Conservation (phyloP, 2,113 vertebrate species). For the Oreotrochilus melanogaster region DNA sequence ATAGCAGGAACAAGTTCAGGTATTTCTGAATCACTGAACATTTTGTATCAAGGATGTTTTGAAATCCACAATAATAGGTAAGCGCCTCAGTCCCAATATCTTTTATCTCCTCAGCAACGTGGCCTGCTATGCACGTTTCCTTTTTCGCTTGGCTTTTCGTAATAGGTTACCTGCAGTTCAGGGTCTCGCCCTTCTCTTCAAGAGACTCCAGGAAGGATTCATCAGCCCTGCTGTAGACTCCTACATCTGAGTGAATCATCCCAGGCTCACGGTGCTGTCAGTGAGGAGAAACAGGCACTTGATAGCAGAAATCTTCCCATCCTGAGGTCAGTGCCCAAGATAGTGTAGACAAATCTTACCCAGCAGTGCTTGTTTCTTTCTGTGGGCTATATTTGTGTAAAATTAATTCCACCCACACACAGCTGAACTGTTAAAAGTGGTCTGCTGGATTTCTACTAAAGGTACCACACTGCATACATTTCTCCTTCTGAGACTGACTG, state of each 20-base stretch:
- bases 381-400: constrained; percentile 37
- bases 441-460: not conserved
- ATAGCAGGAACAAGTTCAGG: not conserved
- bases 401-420: not conserved
- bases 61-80: not conserved
- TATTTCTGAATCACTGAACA: not conserved
- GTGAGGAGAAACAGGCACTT: constrained; percentile 27
- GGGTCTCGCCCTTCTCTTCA: constrained; percentile 7
- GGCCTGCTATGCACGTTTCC: not conserved
- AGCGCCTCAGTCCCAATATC: not conserved
- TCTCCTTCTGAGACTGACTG: not conserved
- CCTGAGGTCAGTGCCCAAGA: constrained; percentile 47
- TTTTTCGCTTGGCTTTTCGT: not conserved
- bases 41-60: not conserved
- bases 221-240: constrained; percentile 21
- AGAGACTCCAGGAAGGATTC: not conserved
- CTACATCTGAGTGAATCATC: constrained; percentile 48
- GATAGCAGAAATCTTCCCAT: constrained; percentile 13
- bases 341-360: not conserved
- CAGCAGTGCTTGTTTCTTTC: not conserved
- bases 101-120: not conserved
- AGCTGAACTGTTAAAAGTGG: not conserved
- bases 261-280: not conserved
- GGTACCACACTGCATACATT: not conserved
- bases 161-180: not conserved